Evolutionary conservation across 2,888 invertebrate genomes (phyloP).

Genomic region (Galerucella pusilla): DNA sequence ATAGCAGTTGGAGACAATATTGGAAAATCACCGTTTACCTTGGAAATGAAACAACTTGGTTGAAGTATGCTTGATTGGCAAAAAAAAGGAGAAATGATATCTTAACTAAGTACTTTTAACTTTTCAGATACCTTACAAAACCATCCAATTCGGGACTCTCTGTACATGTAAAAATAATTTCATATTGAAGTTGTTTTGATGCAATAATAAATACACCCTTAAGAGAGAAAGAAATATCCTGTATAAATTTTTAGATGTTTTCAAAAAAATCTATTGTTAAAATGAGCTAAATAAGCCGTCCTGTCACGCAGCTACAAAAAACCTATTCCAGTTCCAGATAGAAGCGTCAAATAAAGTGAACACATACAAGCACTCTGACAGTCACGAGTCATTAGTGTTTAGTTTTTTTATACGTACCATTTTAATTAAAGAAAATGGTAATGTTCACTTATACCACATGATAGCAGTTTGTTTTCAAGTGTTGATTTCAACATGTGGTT

Average conservation of each 20-base stretch:
- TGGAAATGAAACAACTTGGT: too few relatives aligned
- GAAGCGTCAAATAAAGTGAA: conserved; percentile 27
- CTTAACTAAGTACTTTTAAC: too few relatives aligned
- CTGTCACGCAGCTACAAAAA: not conserved
- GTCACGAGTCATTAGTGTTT: conserved; percentile 39
- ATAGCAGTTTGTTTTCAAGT: conserved; percentile 36
- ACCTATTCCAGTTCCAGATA: conserved; percentile 3
- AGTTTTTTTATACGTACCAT: conserved; percentile 38
- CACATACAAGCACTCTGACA: conserved; percentile 27
- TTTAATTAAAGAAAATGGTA: conserved; percentile 45
- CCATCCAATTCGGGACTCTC: too few relatives aligned
- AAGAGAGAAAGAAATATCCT: too few relatives aligned
- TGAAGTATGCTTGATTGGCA: too few relatives aligned
- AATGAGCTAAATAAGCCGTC: not conserved
- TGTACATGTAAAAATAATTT: too few relatives aligned
- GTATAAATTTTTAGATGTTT: not conserved
- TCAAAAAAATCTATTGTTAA: not conserved
- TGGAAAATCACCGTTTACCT: too few relatives aligned
- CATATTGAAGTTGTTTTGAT: too few relatives aligned
- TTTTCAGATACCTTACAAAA: too few relatives aligned
- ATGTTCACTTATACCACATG: conserved; percentile 41
- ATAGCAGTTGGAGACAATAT: too few relatives aligned
- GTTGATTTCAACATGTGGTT: conserved; percentile 44
- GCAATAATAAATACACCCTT: too few relatives aligned
- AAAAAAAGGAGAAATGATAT: too few relatives aligned